phyloP scores from a whole-genome alignment of 2,113 vertebrate species.

The Circaetus cinerascens region DNA sequence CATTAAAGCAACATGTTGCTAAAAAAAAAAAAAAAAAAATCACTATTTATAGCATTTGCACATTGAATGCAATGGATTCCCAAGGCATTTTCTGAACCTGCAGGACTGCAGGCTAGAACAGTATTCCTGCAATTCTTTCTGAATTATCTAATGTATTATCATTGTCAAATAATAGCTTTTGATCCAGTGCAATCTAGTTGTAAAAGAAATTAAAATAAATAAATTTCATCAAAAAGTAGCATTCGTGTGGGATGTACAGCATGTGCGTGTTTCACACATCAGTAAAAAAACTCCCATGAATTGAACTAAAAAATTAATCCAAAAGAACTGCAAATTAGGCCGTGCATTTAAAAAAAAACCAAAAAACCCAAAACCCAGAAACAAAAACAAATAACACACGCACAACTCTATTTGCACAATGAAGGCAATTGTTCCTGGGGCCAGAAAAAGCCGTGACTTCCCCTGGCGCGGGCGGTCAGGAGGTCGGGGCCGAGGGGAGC shows the following conservation, averaged over 20 bases:
- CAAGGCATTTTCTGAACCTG: not conserved
- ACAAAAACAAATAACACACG: not conserved
- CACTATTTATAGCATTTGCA: not conserved
- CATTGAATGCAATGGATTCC: not conserved
- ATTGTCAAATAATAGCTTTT: not conserved
- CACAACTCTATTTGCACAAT: not conserved
- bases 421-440: conserved; percentile 32
- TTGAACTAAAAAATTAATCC: conserved; percentile 21
- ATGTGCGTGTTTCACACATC: not conserved
- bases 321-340: conserved; percentile 25
- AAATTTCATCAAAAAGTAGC: not conserved
- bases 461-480: not conserved
- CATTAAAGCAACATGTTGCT: not conserved
- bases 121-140: not conserved
- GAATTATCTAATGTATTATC: not conserved
- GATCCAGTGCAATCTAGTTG: not conserved
- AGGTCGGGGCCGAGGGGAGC: conserved; percentile 29
- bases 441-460: conserved; percentile 22
- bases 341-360: not conserved
- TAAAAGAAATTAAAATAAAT: conserved; percentile 5
- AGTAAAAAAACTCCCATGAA: not conserved
- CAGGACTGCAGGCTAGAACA: not conserved
- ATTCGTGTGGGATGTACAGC: not conserved
- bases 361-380: no score
- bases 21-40: not conserved